Percentiles rank a stretch among this genome's conserved stretches.
These are phyloP conservation scores for Epicampocera succincta DNA, from an alignment of 2,888 invertebrate genomes.

Conservation along the genomic window DNA sequence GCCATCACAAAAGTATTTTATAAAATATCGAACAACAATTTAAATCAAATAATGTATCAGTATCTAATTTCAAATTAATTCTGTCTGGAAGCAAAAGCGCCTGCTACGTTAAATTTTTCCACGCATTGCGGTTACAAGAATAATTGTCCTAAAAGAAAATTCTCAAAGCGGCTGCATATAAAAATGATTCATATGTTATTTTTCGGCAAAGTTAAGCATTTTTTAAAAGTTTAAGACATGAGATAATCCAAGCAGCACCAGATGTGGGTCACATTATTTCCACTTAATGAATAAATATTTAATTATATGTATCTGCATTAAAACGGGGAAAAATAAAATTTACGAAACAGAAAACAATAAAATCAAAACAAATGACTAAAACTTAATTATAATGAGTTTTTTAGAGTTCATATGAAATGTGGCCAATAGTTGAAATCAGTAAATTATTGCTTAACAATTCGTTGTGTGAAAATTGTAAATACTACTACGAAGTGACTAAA, in stretches of 20 bases:
- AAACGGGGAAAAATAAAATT: not conserved
- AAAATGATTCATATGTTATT: no score
- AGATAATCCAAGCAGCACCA: slow-evolving; percentile 10
- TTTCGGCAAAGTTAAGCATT: slow-evolving; percentile 4
- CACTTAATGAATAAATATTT: slow-evolving; percentile 28
- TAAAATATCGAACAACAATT: no score
- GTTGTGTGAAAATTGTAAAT: slow-evolving; percentile 45
- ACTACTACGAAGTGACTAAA: slow-evolving; percentile 56
- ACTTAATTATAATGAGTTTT: slow-evolving; percentile 50
- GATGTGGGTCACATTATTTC: slow-evolving; percentile 44
- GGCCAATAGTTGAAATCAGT: slow-evolving; percentile 41
- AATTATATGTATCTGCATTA: slow-evolving; percentile 3
- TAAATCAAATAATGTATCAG: no score
- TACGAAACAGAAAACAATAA: slow-evolving; percentile 6
- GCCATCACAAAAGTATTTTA: no score
- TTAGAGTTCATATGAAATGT: slow-evolving; percentile 48
- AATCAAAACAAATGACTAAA: not conserved
- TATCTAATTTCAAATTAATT: no score
- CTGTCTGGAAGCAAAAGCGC: slow-evolving; percentile 39
- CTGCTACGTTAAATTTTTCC: slow-evolving; percentile 51
- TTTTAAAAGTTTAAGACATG: not conserved
- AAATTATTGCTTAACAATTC: slow-evolving; percentile 50
- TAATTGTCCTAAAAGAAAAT: not conserved
- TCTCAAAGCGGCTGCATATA: not conserved
- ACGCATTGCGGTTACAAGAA: not conserved